Base-by-base conservation (phyloP, 1,140 invertebrate genomes). In the Theocolax elegans region DNA sequence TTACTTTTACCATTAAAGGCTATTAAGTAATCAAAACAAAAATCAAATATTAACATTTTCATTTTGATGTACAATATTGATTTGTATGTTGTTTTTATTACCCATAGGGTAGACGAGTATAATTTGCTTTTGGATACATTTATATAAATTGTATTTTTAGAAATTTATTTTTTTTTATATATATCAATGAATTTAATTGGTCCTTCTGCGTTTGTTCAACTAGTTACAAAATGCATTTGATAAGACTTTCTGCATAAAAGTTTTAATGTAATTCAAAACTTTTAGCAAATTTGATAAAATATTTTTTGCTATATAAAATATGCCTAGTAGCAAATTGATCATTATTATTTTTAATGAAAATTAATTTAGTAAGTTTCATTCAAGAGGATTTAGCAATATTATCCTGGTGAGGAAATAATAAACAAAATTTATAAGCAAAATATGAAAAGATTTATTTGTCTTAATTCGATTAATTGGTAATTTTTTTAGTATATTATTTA, bases 401-500 rank as follows among this genome's bases (percentile, higher is more conserved):
- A 27, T 58, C 40, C 3, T 58, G 21, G 35, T 40, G 54, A 58
- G 19, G 9, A 40, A 67, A 56, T 40, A 58, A 48, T 13, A 35
- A n/a, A 25, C 15, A 25, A 48, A 21, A 4, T 17, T 48, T 67
- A 15, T 31, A 31, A 49, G 3, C 13, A 56, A 42, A 66, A 56
- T 56, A 31, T 65, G 19, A 35, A 38, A 15, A 46, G 17, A 42
- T 56, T 29, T n/a, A n/a, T n/a, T n/a, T n/a, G n/a, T n/a, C n/a
- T n/a, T n/a, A n/a, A n/a, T n/a, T n/a, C n/a, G n/a, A n/a, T n/a
- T n/a, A n/a, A n/a, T n/a, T n/a, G n/a, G n/a, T n/a, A n/a, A n/a
- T n/a, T 29, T 53, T 65, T 42, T 29, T 29, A 65, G 38, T 17
- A 42, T n/a, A 67, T 56, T 56, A 58, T 31, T 29, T 35, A 67